These are phyloP conservation scores for Pomacea canaliculata DNA, from an alignment of 2,888 invertebrate species.

Conservation along the genomic window DNA sequence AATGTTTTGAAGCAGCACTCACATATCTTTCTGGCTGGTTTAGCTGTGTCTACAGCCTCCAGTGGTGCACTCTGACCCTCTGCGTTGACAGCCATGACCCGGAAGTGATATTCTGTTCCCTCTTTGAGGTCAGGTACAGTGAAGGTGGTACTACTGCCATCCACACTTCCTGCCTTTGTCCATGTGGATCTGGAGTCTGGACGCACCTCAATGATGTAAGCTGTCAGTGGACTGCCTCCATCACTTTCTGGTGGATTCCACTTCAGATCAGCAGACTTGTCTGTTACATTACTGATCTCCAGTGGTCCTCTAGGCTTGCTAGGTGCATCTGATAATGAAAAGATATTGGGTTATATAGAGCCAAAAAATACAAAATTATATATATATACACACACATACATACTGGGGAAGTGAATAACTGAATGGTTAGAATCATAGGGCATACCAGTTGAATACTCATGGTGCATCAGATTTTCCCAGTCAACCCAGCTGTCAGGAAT, in stretches of 20 bases:
- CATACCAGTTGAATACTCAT: too few species aligned
- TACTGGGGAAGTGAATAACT: too few species aligned
- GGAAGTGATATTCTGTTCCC: slow-evolving; percentile 86
- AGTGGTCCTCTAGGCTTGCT: slow-evolving; percentile 87
- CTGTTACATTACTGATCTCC: slow-evolving; percentile 83
- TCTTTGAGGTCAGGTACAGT: slow-evolving; percentile 77
- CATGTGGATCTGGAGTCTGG: slow-evolving; percentile 83
- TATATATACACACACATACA: too few species aligned
- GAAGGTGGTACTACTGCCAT: slow-evolving; percentile 44
- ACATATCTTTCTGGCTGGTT: slow-evolving; percentile 53
- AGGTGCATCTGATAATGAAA: slow-evolving; percentile 80
- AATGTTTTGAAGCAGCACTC: slow-evolving; percentile 30
- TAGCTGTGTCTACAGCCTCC: slow-evolving; percentile 48
- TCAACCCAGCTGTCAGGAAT: too few species aligned
- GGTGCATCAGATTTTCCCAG: too few species aligned
- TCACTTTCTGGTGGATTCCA: slow-evolving; percentile 67
- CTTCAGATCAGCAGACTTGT: slow-evolving; percentile 84
- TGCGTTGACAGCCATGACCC: slow-evolving; percentile 87
- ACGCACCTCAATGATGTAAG: slow-evolving; percentile 74
- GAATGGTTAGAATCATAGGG: too few species aligned
- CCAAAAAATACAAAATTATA: too few species aligned
- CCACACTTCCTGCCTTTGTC: slow-evolving; percentile 75
- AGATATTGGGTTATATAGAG: too few species aligned
- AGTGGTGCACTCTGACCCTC: slow-evolving; percentile 84
- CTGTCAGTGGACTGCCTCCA: slow-evolving; percentile 65